Percentiles rank a stretch among this genome's conserved stretches.
Evolutionary conservation across 1,140 invertebrate genomes (phyloP).

Genomic region (Ylistrum balloti): DNA sequence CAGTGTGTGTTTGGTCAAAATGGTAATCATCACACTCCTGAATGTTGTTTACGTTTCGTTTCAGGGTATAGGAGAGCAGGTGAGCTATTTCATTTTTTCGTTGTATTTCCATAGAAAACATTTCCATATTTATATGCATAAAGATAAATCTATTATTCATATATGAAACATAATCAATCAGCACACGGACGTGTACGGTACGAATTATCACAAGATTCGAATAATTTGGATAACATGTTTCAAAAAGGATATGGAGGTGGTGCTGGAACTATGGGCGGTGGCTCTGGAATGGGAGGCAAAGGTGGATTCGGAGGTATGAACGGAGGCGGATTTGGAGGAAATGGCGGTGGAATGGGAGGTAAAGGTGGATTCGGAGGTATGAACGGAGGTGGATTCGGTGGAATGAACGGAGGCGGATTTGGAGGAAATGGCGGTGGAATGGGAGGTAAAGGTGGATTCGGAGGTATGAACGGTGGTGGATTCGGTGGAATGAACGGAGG

Average conservation of each 20-base stretch:
- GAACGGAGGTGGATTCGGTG: not conserved
- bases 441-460: too few relatives aligned
- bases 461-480: too few relatives aligned
- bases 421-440: not conserved
- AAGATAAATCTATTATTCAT: too few relatives aligned
- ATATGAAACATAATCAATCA: too few relatives aligned
- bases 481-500: too few relatives aligned
- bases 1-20: too few relatives aligned
- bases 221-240: too few relatives aligned
- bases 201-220: too few relatives aligned
- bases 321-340: not conserved
- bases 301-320: not conserved
- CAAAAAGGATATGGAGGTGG: not conserved
- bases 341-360: not conserved
- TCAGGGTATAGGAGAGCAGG: not conserved
- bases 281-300: not conserved
- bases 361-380: not conserved
- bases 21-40: too few relatives aligned
- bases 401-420: not conserved
- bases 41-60: not conserved
- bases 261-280: constrained; percentile 5
- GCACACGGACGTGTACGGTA: too few relatives aligned
- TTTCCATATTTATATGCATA: too few relatives aligned
- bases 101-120: too few relatives aligned
- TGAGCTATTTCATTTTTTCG: not conserved